Base-by-base conservation (phyloP, 2,888 invertebrate species). In the Eupithecia pulchellata region DNA sequence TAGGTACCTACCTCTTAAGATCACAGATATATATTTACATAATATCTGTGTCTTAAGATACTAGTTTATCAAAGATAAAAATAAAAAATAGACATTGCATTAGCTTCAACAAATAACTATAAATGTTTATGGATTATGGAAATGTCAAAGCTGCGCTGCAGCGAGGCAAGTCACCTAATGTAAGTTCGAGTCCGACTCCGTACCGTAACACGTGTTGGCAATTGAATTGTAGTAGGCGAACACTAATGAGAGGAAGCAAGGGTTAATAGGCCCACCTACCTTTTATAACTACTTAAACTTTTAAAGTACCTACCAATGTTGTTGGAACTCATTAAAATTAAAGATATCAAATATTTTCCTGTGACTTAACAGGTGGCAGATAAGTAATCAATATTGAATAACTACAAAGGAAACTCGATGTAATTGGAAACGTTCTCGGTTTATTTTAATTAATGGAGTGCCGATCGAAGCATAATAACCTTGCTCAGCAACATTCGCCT, bases 401-500 rank as follows among this genome's bases (percentile, higher is more conserved):
- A 42, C 47, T 60, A 60, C 39, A 66, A 67, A 57, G n/a, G 57
- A 25, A 30, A 63, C 63, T 58, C 47, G 42, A 64, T 71, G 61
- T 65, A 62, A 68, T 61, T 63, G 32, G 62, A 66, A 67, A 69
- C 55, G 39, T 57, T 64, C 55, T 66, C 42, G 64, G 72, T 73
- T 67, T 58, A 62, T 69, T 67, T 61, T 69, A 73, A 73, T 73
- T 69, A 73, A 69, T 67, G 42, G 64, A 73, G 64, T 39, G 62
- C 61, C 69, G 65, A 67, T 72, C 69, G 66, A 66, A 72, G 34
- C 63, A 52, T 66, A 68, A 65, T 69, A 69, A 68, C 73, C 69
- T 73, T 62, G 67, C 64, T 69, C 64, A 57, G 66, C 64, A 69
- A 73, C 69, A 72, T 62, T 72, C 72, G 66, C 69, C 47, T 66